phyloP scores from a whole-genome alignment of 2,797 vertebrate species.

The Crocodylus rhombifer region DNA sequence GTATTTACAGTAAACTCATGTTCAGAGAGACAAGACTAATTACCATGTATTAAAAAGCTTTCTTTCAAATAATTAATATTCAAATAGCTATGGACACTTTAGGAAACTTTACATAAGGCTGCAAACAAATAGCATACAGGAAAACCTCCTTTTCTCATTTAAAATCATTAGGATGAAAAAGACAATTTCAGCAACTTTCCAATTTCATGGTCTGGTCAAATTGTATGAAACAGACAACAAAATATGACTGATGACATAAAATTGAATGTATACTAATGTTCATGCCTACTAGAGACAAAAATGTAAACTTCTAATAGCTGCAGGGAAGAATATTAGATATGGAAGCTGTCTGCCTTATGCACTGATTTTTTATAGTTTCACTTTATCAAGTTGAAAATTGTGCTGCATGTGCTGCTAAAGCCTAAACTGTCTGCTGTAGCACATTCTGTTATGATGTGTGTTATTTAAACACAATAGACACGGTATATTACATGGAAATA shows the following conservation, averaged over 20 bases:
- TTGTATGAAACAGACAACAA: conserved; percentile 42
- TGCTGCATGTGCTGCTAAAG: conserved; percentile 48
- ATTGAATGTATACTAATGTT: conserved; percentile 55
- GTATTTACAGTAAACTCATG: conserved; percentile 82
- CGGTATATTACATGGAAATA: conserved; percentile 58
- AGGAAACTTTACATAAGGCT: conserved; percentile 62
- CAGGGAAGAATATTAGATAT: conserved; percentile 56
- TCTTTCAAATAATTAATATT: conserved; percentile 72
- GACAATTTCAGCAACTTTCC: conserved; percentile 65
- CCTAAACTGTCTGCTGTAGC: conserved; percentile 69
- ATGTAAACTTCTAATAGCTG: conserved; percentile 57
- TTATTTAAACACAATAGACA: conserved; percentile 74
- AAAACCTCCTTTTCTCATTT: conserved; percentile 52
- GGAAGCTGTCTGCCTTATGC: conserved; percentile 57
- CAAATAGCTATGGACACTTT: conserved; percentile 63
- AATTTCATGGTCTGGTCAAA: conserved; percentile 59
- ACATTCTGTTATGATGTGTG: conserved; percentile 60
- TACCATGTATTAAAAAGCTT: conserved; percentile 73
- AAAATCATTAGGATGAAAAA: conserved; percentile 59
- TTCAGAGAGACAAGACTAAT: conserved; percentile 83
- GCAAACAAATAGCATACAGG: conserved; percentile 36
- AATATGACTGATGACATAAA: conserved; percentile 62
- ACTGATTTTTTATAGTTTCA: conserved; percentile 60
- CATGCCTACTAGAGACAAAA: conserved; percentile 56
- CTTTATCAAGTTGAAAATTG: conserved; percentile 74